These are phyloP conservation scores for Loris lydekkerianus DNA, from an alignment of 2,797 vertebrate species.

Conservation along the genomic window DNA sequence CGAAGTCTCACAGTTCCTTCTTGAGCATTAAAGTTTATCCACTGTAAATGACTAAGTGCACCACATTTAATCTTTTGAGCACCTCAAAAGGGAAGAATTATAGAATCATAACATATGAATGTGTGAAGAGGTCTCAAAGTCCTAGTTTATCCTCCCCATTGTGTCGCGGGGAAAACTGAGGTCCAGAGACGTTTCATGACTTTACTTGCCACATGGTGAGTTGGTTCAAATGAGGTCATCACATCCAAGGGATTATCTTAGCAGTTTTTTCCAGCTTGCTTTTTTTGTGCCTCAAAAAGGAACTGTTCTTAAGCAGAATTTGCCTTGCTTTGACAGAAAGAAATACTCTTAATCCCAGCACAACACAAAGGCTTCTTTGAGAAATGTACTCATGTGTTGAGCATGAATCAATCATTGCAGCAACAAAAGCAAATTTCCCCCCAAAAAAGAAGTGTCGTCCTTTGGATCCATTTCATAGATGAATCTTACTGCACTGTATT, in stretches of 20 bases:
- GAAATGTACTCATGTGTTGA: constrained; percentile 61
- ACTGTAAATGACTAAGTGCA: accelerated
- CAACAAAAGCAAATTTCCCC: constrained; percentile 63
- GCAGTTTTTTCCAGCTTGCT: constrained; percentile 49
- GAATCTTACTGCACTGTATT: constrained; percentile 1
- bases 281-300: constrained; percentile 50
- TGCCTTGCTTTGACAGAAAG: constrained; percentile 57
- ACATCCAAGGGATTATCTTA: not conserved
- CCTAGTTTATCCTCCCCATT: not conserved
- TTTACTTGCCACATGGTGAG: not conserved
- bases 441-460: constrained; percentile 19
- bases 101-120: constrained; percentile 1
- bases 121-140: not conserved
- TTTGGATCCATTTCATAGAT: not conserved
- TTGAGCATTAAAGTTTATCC: not conserved
- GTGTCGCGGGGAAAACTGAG: not conserved
- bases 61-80: not conserved
- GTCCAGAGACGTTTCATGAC: not conserved
- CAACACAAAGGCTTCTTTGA: constrained; percentile 73
- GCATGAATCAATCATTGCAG: constrained; percentile 61
- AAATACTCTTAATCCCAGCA: constrained; percentile 60
- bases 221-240: not conserved
- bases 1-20: not conserved
- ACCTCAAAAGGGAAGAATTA: not conserved
- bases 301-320: constrained; percentile 65